Base-by-base conservation (phyloP, 37 sponge, comb jelly and placozoan species). In the Oopsacas minuta region DNA sequence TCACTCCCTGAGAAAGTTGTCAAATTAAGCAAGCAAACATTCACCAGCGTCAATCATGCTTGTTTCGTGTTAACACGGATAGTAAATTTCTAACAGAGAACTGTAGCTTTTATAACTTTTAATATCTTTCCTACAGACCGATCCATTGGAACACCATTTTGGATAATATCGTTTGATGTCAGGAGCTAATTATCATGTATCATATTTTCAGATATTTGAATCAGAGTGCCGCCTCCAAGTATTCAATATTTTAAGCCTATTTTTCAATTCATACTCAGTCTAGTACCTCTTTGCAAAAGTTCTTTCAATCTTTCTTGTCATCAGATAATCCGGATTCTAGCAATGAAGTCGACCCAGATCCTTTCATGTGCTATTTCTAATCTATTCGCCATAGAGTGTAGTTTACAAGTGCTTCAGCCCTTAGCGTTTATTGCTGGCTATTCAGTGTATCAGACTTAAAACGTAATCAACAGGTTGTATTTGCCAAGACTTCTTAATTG, bases 101-200 rank as follows among this genome's bases (percentile, higher is more conserved):
- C 22, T 61, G 75, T 61, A 34, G 75, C 1, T 61, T 25, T n/a
- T 34, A 5, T 61, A 61, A 5, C 75, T 61, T 34, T 12, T 61
- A 61, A 61, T 34, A 20, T 61, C 75, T 61, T 61, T 61, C 75
- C 30, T 20, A 61, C 75, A 61, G 75, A 61, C 75, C 22, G 75
- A 61, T 34, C 75, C 75, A n/a, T 61, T 61, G 30, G 75, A 61
- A 61, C 75, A 61, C 30, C 75, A 61, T 12, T 61, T 61, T 42
- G 49, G 49, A 17, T 42, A 17, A 42, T 61, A 61, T 61, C 17
- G 75, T 61, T 32, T 61, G 75, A 61, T 61, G 75, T 61, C 75
- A 61, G 75, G 75, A 32, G 75, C 75, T 25, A 61, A 61, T 61
- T 61, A 61, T 61, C 75, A 61, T n/a, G 30, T 61, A 7, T 61